phyloP scores from a whole-genome alignment of 2,113 vertebrate genomes.

The Apaloderma vittatum region DNA sequence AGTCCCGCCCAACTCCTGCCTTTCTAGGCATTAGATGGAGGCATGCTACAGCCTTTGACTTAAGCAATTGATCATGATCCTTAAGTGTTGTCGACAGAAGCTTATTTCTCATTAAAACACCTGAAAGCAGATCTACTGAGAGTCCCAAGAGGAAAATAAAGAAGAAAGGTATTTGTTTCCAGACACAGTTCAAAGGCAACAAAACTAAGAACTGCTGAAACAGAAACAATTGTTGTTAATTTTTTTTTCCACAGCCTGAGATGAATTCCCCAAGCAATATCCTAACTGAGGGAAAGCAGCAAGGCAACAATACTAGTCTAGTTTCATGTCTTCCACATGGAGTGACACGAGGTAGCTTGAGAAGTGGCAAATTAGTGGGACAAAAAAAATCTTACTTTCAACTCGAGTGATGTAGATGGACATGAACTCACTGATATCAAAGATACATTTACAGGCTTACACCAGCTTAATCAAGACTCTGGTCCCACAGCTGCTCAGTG shows the following conservation, averaged over 20 bases:
- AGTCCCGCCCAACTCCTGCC: neutral
- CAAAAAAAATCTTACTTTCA: neutral
- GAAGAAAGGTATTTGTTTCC: slow-evolving; percentile 75
- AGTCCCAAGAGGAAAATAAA: slow-evolving; percentile 74
- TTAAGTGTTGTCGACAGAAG: slow-evolving; percentile 54
- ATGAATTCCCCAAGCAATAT: slow-evolving; percentile 42
- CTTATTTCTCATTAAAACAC: slow-evolving; percentile 78
- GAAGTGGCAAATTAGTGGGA: neutral
- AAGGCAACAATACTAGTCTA: neutral
- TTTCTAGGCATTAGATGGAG: neutral
- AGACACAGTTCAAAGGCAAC: slow-evolving; percentile 70
- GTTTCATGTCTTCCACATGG: neutral
- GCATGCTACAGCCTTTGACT: neutral
- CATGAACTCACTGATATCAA: neutral
- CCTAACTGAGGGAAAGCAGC: slow-evolving; percentile 14
- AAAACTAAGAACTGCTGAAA: slow-evolving; percentile 61
- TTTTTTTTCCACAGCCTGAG: slow-evolving; percentile 42
- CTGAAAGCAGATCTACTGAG: slow-evolving; percentile 69
- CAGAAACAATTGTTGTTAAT: slow-evolving; percentile 46
- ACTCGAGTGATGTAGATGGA: neutral
- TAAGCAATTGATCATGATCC: slow-evolving; percentile 66
- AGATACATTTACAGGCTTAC: neutral
- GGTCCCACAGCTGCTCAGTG: neutral
- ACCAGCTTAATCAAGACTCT: neutral
- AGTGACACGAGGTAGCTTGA: neutral